Evolutionary conservation across 30 jellyfish, hydroid and myxozoan species (phyloP), one percentile per base, ranked within the genome.

Genomic region (Hydractinia symbiolongicarpus): DNA sequence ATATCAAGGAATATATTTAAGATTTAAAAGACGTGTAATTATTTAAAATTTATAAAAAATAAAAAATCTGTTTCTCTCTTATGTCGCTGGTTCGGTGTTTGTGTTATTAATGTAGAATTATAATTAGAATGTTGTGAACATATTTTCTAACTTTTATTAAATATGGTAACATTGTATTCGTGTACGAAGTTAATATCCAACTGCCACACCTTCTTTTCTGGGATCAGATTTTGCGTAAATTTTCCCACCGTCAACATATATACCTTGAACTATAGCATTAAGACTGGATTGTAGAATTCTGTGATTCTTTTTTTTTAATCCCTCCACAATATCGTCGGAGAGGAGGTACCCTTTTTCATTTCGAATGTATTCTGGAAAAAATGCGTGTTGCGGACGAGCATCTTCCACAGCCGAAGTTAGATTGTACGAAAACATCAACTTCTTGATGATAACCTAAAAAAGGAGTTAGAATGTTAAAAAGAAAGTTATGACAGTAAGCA

Each of bases 261-360:
- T 94, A 0, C 94, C 97, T 82, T 94, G 99, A 4, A 94, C 90
- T 30, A 94, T 88, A 55, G 99, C 96, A 73, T 78, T 76, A 9
- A 69, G 58, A 2, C 83, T 6, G 70, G 94, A 84, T 8, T 66
- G 61, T 57, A 49, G 70, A 15, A 94, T 55, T 8, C 13, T 89
- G 83, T 94, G 99, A 55, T 91, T 91, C 61, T 81, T 88, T 69
- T 73, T n/a, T 68, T 50, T 77, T 68, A 94, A 79, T 5, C 96
- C 99, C 7, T 86, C 90, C 6, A 74, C 77, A 17, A 94, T 77
- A 61, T 64, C 88, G 4, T 67, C 68, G 8, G 73, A 49, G 17
- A 94, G 72, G 4, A 94, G 90, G 56, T 61, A 50, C 13, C 68
- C 77, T 74, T 66, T 75, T 61, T 94, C 99, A 55, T 85, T 76